Evolutionary conservation across 1,140 invertebrate genomes (phyloP).

Genomic region (Plodia interpunctella): DNA sequence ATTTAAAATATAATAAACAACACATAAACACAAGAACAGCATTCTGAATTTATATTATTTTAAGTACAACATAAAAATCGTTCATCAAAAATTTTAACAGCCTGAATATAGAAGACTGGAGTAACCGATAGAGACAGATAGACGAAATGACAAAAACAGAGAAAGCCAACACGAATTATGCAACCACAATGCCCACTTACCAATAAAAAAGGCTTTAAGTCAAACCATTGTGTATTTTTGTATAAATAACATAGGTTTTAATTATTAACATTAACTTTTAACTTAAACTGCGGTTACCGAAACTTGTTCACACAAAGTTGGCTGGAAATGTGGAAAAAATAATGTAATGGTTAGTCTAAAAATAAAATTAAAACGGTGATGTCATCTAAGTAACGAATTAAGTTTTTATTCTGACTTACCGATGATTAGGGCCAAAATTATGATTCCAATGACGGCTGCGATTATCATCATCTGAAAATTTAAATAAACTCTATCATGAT

Average conservation of each 20-base stretch:
- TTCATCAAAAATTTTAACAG: slow-evolving; percentile 20
- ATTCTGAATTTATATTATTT: too few relatives aligned
- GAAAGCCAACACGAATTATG: slow-evolving; percentile 66
- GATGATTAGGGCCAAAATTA: slow-evolving; percentile 92
- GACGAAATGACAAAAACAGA: slow-evolving; percentile 61
- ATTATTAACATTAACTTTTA: slow-evolving; percentile 75
- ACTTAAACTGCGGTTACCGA: slow-evolving; percentile 67
- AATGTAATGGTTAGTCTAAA: slow-evolving; percentile 65
- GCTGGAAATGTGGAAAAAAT: slow-evolving; percentile 79
- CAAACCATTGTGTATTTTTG: slow-evolving; percentile 40
- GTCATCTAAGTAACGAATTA: not conserved
- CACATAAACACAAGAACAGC: too few relatives aligned
- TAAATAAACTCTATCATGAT: too few relatives aligned
- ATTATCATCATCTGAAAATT: slow-evolving; percentile 93
- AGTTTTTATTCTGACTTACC: slow-evolving; percentile 81
- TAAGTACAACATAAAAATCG: not conserved
- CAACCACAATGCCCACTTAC: slow-evolving; percentile 66
- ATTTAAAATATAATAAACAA: too few relatives aligned
- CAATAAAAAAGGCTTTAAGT: slow-evolving; percentile 44
- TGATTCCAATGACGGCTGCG: slow-evolving; percentile 91
- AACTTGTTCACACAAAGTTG: slow-evolving; percentile 84
- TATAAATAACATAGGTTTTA: slow-evolving; percentile 61
- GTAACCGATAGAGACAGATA: slow-evolving; percentile 45
- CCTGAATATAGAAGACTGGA: slow-evolving; percentile 26
- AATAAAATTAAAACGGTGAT: slow-evolving; percentile 21